Evolutionary conservation across 2,797 vertebrate species (phyloP).

Genomic region (Enteromius viviparus): DNA sequence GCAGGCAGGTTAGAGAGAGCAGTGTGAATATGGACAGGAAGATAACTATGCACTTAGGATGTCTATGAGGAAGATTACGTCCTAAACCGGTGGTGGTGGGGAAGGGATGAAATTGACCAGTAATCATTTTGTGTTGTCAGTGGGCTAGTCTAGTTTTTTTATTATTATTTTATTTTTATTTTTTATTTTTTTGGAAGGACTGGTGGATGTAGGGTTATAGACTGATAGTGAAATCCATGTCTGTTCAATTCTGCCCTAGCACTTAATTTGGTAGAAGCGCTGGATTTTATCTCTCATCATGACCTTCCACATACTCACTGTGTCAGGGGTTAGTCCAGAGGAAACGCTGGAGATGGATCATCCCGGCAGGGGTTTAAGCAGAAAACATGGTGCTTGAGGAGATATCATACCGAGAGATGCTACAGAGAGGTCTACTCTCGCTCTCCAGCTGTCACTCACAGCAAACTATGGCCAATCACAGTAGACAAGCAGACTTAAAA

Average conservation of each 20-base stretch:
- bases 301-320: slow-evolving; percentile 73
- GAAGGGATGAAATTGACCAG: slow-evolving; percentile 76
- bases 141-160: slow-evolving; percentile 66
- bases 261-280: slow-evolving; percentile 70
- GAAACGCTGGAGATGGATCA: slow-evolving; percentile 59
- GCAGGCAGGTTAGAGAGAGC: slow-evolving; percentile 74
- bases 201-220: slow-evolving; percentile 62
- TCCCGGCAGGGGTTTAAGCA: slow-evolving; percentile 77
- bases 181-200: slow-evolving; percentile 37
- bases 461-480: slow-evolving; percentile 65
- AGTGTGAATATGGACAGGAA: slow-evolving; percentile 73
- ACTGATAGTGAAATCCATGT: slow-evolving; percentile 74
- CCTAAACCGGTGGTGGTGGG: slow-evolving; percentile 71
- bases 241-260: slow-evolving; percentile 80
- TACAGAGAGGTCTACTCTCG: slow-evolving; percentile 74
- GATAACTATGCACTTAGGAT: slow-evolving; percentile 75
- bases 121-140: slow-evolving; percentile 70
- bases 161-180: background rate
- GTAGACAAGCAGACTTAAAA: slow-evolving; percentile 45
- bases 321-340: slow-evolving; percentile 75
- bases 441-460: slow-evolving; percentile 78
- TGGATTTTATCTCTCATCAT: slow-evolving; percentile 76
- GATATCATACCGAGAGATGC: slow-evolving; percentile 80
- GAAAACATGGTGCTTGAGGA: slow-evolving; percentile 70
- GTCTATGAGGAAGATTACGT: slow-evolving; percentile 72